A percentile compares a stretch with the other conserved stretches of the same genome.
Evolutionary conservation across 2,888 invertebrate species (phyloP).

Genomic region (Drosophila falleni): DNA sequence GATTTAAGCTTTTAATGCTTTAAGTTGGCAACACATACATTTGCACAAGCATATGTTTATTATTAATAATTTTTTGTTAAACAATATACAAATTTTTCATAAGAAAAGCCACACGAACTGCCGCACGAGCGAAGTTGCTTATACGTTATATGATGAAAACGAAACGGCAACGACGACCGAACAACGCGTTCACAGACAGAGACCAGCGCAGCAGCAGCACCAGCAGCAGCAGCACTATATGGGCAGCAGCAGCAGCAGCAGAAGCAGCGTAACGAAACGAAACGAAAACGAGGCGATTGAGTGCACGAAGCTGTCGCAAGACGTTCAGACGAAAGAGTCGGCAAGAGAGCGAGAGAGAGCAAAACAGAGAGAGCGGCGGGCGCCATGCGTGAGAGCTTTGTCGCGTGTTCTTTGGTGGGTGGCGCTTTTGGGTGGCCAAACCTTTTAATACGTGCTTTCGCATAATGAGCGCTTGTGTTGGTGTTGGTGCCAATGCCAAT

Average conservation of each 20-base stretch:
- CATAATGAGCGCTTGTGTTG: conserved; percentile 49
- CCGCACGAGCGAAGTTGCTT: conserved; percentile 73
- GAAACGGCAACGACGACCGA: conserved; percentile 61
- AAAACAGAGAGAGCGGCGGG: conserved; percentile 11
- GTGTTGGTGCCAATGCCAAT: conserved; percentile 16
- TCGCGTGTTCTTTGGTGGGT: conserved; percentile 46
- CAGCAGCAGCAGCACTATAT: conserved; percentile 26
- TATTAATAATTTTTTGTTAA: conserved; percentile 31
- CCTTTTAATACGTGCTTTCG: conserved; percentile 42
- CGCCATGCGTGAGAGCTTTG: conserved; percentile 63
- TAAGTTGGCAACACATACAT: conserved; percentile 9
- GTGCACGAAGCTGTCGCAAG: conserved; percentile 48
- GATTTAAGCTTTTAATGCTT: neutral
- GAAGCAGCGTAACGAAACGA: conserved; percentile 55
- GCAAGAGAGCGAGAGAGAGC: conserved; percentile 8
- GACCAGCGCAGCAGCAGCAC: conserved; percentile 47
- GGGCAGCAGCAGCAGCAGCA: conserved; percentile 33
- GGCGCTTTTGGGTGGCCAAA: conserved; percentile 44
- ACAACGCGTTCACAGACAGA: conserved; percentile 49
- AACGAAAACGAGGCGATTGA: conserved; percentile 55
- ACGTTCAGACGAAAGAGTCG: conserved; percentile 17
- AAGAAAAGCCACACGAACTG: conserved; percentile 69
- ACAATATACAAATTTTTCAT: conserved; percentile 51
- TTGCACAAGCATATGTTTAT: conserved; percentile 25
- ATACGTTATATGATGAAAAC: conserved; percentile 82